Base-by-base conservation (phyloP, 1,140 invertebrate species). In the Hylyphantes graminicola region DNA sequence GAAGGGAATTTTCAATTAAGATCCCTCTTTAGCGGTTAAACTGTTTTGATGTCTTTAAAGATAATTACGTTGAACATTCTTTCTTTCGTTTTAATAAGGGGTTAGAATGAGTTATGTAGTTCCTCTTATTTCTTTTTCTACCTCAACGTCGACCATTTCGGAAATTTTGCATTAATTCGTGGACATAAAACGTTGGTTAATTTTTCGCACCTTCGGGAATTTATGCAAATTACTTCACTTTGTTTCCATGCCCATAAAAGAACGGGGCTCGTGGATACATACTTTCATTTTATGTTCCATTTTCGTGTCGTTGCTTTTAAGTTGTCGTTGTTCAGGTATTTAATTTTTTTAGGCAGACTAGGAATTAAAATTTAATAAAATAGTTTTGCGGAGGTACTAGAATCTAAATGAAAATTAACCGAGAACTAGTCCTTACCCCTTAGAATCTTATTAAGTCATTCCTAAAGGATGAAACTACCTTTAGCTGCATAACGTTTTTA, bases 11-110 rank as follows among this genome's bases (percentile, higher is more conserved):
- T 80, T 80, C 77, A 80, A 80, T 80, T 80, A 80, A 67, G 77
- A 70, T 65, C 63, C 65, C 77, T 80, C 65, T 80, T 74, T 80
- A 80, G 77, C 54, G 77, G 77, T 80, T 80, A 80, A 80, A 80
- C 77, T 70, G 77, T 80, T 80, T 80, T 80, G 77, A 80, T 80
- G 77, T 80, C 77, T 80, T 80, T 80, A 80, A 74, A 80, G 77
- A 80, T 80, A 80, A 80, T 80, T 80, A 80, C 77, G 68, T 59
- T 9, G 74, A 70, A 76, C 35, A 67, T 80, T 80, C 77, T 70
- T 80, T 80, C 70, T 70, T 53, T 67, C 77, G 63, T 68, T 80
- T 70, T 21, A 35, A 61, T n/a, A 48, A 48, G 50, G 59, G 48
- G 3, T 54, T 19, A 19, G 77, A 80, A 70, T 80, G 77, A 80